Conservation (phyloP, 2,888 invertebrate genomes). For the Hyles lineata region DNA sequence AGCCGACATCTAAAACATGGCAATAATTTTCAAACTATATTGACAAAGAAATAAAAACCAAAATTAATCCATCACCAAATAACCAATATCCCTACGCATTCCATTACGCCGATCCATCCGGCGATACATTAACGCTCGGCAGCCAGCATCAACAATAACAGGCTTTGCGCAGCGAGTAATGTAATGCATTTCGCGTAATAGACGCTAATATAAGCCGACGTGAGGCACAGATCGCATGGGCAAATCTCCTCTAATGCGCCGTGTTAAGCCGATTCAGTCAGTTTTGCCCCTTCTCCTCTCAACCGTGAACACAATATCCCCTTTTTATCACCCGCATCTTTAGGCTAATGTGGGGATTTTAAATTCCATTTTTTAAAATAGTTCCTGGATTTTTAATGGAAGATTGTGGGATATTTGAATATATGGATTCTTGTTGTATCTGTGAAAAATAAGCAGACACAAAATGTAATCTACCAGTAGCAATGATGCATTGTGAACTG, state of each 20-base stretch:
- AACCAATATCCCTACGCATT: neutral
- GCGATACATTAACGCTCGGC: neutral
- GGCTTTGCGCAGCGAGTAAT: neutral
- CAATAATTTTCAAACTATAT: too few relatives aligned
- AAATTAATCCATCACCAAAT: neutral
- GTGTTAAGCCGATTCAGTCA: slow-evolving; percentile 27
- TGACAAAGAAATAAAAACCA: too few relatives aligned
- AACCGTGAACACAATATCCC: slow-evolving; percentile 14
- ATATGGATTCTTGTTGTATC: too few relatives aligned
- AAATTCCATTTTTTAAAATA: neutral
- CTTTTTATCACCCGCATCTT: neutral
- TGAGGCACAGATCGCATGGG: slow-evolving; percentile 7
- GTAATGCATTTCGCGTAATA: neutral
- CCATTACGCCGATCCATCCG: neutral
- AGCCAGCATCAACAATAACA: neutral
- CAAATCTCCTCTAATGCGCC: slow-evolving; percentile 24
- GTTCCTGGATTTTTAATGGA: neutral
- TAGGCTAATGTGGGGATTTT: neutral
- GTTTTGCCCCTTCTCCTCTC: slow-evolving; percentile 14
- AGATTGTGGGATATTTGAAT: too few relatives aligned
- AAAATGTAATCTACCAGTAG: too few relatives aligned
- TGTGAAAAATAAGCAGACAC: too few relatives aligned
- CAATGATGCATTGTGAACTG: too few relatives aligned
- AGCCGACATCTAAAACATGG: too few relatives aligned
- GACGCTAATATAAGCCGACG: slow-evolving; percentile 7